Conservation (phyloP, 2,888 invertebrate species). For the Lasius platythorax region DNA sequence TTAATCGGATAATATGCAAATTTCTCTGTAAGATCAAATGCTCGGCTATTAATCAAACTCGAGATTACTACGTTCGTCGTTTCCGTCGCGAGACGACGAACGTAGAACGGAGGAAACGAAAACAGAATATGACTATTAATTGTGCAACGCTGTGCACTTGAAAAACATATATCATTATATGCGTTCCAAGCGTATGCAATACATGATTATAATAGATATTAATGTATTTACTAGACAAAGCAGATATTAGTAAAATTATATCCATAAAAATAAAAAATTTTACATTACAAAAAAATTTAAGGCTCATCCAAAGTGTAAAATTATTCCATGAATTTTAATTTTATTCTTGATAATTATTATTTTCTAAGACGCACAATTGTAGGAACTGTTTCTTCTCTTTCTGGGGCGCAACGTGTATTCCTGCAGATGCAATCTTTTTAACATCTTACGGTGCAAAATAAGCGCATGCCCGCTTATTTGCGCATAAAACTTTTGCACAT, state of each 20-base stretch:
- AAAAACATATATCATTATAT: conserved; percentile 18
- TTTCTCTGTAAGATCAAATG: conserved; percentile 10
- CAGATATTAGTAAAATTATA: conserved; percentile 3
- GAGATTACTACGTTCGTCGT: not conserved
- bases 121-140: conserved; percentile 22
- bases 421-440: not conserved
- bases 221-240: not conserved
- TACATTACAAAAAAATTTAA: not conserved
- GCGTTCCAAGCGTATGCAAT: not conserved
- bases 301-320: not conserved
- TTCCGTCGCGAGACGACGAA: not conserved
- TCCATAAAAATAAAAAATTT: not conserved
- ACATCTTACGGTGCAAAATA: not conserved
- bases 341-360: not conserved
- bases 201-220: not conserved
- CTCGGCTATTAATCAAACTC: conserved; percentile 24
- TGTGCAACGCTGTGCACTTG: conserved; percentile 3
- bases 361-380: not conserved
- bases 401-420: not conserved
- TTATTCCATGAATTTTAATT: not conserved
- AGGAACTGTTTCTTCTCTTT: not conserved
- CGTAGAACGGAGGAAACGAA: not conserved
- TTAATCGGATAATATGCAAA: conserved; percentile 40
- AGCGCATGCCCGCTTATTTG: conserved; percentile 4
- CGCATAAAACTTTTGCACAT: conserved; percentile 43